Conservation (phyloP, 2,888 invertebrate genomes). For the Sesamia inferens region DNA sequence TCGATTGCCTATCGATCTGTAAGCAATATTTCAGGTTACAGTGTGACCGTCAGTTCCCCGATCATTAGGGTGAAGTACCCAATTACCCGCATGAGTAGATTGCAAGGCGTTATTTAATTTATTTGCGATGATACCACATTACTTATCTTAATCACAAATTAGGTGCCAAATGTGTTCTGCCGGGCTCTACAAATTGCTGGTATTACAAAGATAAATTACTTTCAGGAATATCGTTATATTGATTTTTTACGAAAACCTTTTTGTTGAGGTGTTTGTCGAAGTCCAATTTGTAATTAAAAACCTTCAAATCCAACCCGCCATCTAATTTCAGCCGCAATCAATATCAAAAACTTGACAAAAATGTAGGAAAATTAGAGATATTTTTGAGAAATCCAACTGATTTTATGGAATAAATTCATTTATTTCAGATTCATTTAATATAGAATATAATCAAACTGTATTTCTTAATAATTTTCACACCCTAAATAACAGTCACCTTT, state of each 20-base stretch:
- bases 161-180: conserved; percentile 31
- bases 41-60: not conserved
- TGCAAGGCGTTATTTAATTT: conserved; percentile 48
- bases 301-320: not conserved
- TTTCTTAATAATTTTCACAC: too few relatives aligned
- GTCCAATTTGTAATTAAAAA: not conserved
- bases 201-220: conserved; percentile 26
- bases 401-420: too few relatives aligned
- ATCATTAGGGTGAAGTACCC: conserved; percentile 25
- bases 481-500: not conserved
- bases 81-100: conserved; percentile 40
- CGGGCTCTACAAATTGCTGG: conserved; percentile 11
- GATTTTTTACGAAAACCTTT: conserved; percentile 5
- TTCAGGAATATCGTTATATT: not conserved
- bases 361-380: not conserved
- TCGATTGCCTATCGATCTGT: conserved; percentile 34
- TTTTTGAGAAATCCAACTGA: not conserved
- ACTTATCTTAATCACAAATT: conserved; percentile 38
- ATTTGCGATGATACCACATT: conserved; percentile 35
- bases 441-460: too few relatives aligned
- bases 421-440: too few relatives aligned
- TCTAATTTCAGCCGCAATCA: not conserved
- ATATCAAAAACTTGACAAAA: not conserved
- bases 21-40: conserved; percentile 28
- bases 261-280: not conserved